Evolutionary conservation across 2,113 vertebrate genomes (phyloP).

Genomic region (Paracanthobrama guichenoti): DNA sequence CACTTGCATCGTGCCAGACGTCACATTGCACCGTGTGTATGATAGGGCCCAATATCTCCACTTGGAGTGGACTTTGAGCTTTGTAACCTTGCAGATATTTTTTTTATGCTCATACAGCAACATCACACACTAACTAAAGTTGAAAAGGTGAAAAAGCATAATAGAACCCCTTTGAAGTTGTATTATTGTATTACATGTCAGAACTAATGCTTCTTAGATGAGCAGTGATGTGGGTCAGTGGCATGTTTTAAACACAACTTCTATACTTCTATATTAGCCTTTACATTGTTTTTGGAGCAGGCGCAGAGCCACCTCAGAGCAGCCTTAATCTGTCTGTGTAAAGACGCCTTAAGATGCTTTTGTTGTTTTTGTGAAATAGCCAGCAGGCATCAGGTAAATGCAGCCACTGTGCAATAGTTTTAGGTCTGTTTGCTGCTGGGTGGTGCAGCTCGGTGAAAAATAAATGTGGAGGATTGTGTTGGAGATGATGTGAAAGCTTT

Average conservation of each 20-base stretch:
- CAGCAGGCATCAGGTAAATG: background rate
- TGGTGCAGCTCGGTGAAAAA: constrained; percentile 16
- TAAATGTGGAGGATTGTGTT: constrained; percentile 33
- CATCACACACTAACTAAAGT: too few relatives aligned
- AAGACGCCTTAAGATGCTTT: background rate
- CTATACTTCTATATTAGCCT: background rate
- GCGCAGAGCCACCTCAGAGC: background rate
- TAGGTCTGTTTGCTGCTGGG: constrained; percentile 21
- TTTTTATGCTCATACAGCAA: too few relatives aligned
- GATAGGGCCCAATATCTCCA: too few relatives aligned
- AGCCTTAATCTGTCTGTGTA: background rate
- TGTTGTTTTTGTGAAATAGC: background rate
- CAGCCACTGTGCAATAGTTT: constrained; percentile 8
- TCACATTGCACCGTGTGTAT: too few relatives aligned
- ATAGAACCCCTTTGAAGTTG: background rate
- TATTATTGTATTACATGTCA: background rate
- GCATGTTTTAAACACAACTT: background rate
- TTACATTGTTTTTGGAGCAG: background rate
- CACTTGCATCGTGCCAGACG: too few relatives aligned
- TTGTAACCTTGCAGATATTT: too few relatives aligned
- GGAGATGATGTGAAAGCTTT: constrained; percentile 44
- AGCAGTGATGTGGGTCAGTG: background rate
- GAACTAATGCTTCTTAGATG: background rate
- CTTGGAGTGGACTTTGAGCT: too few relatives aligned
- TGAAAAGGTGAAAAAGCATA: too few relatives aligned